Conservation (phyloP, 2,797 vertebrate genomes). For the Bucorvus abyssinicus region DNA sequence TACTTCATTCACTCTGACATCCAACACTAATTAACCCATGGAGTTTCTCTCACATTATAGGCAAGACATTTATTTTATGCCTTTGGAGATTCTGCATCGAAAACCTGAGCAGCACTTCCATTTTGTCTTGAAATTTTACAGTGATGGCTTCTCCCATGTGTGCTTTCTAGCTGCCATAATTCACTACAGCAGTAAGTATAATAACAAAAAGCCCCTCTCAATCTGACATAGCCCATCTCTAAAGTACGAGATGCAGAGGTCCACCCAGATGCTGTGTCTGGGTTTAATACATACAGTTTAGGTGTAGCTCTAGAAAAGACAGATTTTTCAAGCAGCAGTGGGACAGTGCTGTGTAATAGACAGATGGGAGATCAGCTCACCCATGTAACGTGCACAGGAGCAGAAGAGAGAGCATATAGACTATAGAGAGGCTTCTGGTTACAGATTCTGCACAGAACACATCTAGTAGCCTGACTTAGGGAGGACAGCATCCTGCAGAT, state of each 20-base stretch:
- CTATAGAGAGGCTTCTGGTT: background rate
- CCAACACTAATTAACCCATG: background rate
- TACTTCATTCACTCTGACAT: background rate
- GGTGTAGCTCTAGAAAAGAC: background rate
- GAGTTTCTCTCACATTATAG: background rate
- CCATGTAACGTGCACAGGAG: rapidly evolving
- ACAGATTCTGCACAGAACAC: background rate
- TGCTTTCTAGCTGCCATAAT: background rate
- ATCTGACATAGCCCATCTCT: background rate
- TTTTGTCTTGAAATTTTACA: background rate
- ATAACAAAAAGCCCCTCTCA: background rate
- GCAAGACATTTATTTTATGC: background rate
- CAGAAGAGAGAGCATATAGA: background rate
- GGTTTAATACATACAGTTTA: background rate
- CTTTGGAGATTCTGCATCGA: background rate
- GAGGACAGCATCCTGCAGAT: background rate
- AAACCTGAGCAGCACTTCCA: background rate
- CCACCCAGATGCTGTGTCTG: background rate
- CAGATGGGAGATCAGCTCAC: background rate
- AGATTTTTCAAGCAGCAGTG: background rate
- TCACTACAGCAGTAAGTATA: background rate
- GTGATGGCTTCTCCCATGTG: background rate
- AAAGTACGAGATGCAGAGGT: background rate
- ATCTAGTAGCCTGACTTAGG: background rate
- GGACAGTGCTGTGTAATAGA: background rate